These are phyloP conservation scores for Nibea coibor DNA, from an alignment of 2,113 vertebrate genomes.

Conservation along the genomic window DNA sequence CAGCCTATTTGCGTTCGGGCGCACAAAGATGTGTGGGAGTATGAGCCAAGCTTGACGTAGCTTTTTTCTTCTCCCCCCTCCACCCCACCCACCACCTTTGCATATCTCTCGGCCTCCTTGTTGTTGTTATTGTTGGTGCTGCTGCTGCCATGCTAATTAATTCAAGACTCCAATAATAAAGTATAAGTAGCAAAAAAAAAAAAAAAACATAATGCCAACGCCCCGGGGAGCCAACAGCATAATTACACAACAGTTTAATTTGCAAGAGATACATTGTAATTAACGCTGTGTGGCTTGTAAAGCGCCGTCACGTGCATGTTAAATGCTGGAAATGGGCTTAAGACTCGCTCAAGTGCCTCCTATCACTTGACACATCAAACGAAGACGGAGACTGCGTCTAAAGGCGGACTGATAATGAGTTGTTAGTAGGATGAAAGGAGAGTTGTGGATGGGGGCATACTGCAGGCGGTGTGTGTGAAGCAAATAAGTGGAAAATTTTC, in stretches of 20 bases:
- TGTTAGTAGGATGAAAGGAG: constrained; percentile 54
- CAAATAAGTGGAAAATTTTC: constrained; percentile 22
- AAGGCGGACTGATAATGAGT: constrained; percentile 8
- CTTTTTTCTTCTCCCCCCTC: background rate
- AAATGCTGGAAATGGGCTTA: constrained; percentile 47
- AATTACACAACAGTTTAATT: constrained; percentile 79
- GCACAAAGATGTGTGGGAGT: constrained; percentile 25
- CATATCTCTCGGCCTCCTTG: constrained; percentile 7
- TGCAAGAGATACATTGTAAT: constrained; percentile 72
- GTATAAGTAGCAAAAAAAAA: constrained; percentile 68
- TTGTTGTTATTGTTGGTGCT: constrained; percentile 48
- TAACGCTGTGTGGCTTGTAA: constrained; percentile 64
- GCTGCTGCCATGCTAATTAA: constrained; percentile 68
- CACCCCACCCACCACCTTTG: background rate
- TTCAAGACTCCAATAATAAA: constrained; percentile 71
- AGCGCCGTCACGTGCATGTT: constrained; percentile 54
- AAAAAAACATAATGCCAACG: constrained; percentile 61
- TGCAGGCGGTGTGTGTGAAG: constrained; percentile 26
- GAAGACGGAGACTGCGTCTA: constrained; percentile 10
- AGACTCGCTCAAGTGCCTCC: constrained; percentile 48
- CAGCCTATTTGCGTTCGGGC: constrained; percentile 23
- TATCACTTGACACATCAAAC: constrained; percentile 57
- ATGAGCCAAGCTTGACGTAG: background rate
- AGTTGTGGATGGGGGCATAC: constrained; percentile 19
- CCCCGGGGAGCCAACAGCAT: constrained; percentile 60